Evolutionary conservation across 2,797 vertebrate species (phyloP), one percentile per base, ranked within the genome.

Genomic region (Erethizon dorsatum): DNA sequence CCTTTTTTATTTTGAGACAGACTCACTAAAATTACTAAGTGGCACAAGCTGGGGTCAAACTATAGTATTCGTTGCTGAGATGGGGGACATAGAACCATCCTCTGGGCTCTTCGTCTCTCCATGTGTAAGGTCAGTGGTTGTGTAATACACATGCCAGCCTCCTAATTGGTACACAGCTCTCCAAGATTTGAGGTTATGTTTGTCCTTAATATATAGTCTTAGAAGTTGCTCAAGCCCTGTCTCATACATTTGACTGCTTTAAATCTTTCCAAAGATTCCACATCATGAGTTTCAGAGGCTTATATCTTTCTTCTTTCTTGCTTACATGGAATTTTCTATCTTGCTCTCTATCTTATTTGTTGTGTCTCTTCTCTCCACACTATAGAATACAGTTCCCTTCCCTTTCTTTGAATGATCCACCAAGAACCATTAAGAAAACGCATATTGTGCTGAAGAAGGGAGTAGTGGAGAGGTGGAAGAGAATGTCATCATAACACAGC

Each of bases 21-120:
- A 45, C 69, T 73, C 37, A 22, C 37, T 73, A 18, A 33, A 69
- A 69, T 37, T 69, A 18, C 20, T 73, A 45, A 73, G 11, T 73
- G 45, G 18, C 71, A 41, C 69, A 73, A 4, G 71, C 41, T 45
- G 41, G 37, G 11, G 2, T 73, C 71, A 26, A 73, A 73, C 22
- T 45, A 37, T 54, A 83, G 14, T 65, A 88, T 91, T 96, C 56
- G 22, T 84, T 65, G 37, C 10, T 83, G 88, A 95, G 45, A 47
- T 61, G 28, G 9, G 26, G 8, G 5, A 69, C 2, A 18, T 0
- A 57, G 57, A 85, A n/a, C 4, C 17, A 14, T 37, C 52, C 41
- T 87, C 37, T 50, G 67, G 88, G 26, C 13, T 65, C 50, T 71
- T 83, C 9, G 3, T 31, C 88, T 71, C 41, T 90, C 31, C 57